These are phyloP conservation scores for Eulithis prunata DNA, from an alignment of 2,888 invertebrate genomes.

Conservation along the genomic window DNA sequence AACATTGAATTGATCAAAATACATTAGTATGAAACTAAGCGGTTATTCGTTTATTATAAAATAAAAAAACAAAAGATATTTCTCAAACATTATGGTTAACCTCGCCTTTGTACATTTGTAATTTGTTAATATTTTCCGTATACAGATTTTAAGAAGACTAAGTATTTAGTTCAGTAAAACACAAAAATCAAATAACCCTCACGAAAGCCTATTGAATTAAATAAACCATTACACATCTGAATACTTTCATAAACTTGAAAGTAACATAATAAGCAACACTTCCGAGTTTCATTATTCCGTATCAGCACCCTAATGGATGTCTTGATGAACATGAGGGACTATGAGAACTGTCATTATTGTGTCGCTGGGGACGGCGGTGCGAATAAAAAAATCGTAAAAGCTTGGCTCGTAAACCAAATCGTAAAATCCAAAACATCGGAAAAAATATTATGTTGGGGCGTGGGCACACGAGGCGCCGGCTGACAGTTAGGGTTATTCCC, in stretches of 20 bases:
- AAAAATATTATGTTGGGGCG: conserved; percentile 41
- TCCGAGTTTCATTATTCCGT: conserved; percentile 5
- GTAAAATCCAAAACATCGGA: conserved; percentile 43
- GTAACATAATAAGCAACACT: not conserved
- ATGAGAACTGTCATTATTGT: conserved; percentile 47
- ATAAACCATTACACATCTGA: not conserved
- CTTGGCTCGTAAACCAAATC: conserved; percentile 43
- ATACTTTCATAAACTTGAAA: conserved; percentile 1
- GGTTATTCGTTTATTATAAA: too few relatives aligned
- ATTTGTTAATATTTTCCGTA: too few relatives aligned
- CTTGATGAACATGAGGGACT: conserved; percentile 40
- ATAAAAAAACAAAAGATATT: too few relatives aligned
- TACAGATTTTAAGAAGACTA: too few relatives aligned
- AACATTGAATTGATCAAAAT: too few relatives aligned
- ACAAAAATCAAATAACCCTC: too few relatives aligned
- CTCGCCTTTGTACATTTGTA: too few relatives aligned
- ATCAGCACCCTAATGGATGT: conserved; percentile 27
- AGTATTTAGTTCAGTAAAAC: too few relatives aligned
- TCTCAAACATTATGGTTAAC: too few relatives aligned
- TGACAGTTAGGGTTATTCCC: not conserved
- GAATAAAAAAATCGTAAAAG: conserved; percentile 64
- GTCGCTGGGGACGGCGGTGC: conserved; percentile 35
- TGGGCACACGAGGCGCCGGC: conserved; percentile 4
- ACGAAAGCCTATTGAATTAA: too few relatives aligned
- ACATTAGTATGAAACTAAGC: too few relatives aligned